These are phyloP conservation scores for Dasypogon diadema DNA, from an alignment of 2,888 invertebrate species.

Conservation along the genomic window DNA sequence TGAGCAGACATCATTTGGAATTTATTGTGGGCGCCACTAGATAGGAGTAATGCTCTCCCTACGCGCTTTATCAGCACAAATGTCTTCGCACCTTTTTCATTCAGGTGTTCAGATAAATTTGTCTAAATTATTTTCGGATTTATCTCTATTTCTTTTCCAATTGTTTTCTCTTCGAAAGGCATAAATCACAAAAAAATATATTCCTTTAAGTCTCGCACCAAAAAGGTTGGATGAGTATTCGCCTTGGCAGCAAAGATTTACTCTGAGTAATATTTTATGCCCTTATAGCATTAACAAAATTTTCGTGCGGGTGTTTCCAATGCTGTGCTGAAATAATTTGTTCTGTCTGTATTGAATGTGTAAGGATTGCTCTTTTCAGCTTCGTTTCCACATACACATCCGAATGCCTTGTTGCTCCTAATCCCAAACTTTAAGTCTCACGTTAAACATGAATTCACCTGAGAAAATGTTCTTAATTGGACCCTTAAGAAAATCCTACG, in stretches of 20 bases:
- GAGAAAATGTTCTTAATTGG: slow-evolving; percentile 39
- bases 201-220: slow-evolving; percentile 21
- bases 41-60: too few relatives aligned
- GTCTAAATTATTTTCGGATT: slow-evolving; percentile 35
- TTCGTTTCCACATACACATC: background rate
- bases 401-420: background rate
- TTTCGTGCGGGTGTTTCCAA: slow-evolving; percentile 19
- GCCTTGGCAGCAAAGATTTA: slow-evolving; percentile 13
- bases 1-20: too few relatives aligned
- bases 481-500: slow-evolving; percentile 41
- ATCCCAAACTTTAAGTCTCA: slow-evolving; percentile 35
- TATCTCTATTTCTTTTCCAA: slow-evolving; percentile 37
- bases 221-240: slow-evolving; percentile 13
- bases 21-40: too few relatives aligned
- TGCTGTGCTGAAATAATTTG: slow-evolving; percentile 15
- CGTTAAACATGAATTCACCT: slow-evolving; percentile 43
- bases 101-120: slow-evolving; percentile 19
- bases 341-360: background rate
- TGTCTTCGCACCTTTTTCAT: background rate
- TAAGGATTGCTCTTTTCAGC: background rate
- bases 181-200: slow-evolving; percentile 34
- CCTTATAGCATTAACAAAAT: slow-evolving; percentile 30
- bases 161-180: slow-evolving; percentile 16
- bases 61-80: too few relatives aligned
- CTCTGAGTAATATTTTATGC: slow-evolving; percentile 35